Evolutionary conservation across 2,888 invertebrate genomes (phyloP).

Genomic region (Syrphus vitripennis): DNA sequence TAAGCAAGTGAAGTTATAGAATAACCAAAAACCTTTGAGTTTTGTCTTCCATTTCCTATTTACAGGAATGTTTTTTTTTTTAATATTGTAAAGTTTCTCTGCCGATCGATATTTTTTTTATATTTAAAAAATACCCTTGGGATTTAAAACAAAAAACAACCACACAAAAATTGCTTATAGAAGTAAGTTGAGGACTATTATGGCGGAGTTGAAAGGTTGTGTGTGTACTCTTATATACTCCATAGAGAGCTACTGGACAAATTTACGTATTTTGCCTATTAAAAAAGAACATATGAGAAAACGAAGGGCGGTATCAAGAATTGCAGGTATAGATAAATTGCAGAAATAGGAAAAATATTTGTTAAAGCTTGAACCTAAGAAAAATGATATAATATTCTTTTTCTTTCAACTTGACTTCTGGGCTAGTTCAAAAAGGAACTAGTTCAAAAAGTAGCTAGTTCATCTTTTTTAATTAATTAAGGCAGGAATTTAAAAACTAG

Average conservation of each 20-base stretch:
- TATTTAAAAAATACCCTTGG: conserved; percentile 61
- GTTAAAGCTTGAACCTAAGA: too few relatives aligned
- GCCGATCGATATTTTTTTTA: conserved; percentile 60
- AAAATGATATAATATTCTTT: too few relatives aligned
- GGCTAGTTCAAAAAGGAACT: too few relatives aligned
- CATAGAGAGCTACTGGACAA: neutral
- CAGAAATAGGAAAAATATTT: too few relatives aligned
- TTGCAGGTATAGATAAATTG: neutral
- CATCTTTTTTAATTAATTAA: too few relatives aligned
- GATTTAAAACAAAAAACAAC: neutral
- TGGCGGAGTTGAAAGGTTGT: neutral
- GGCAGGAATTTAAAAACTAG: too few relatives aligned
- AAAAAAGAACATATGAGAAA: neutral
- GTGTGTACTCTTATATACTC: neutral
- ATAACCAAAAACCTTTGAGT: conserved; percentile 16
- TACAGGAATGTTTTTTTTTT: neutral
- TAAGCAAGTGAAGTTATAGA: conserved; percentile 22
- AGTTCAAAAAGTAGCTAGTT: too few relatives aligned
- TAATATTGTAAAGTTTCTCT: conserved; percentile 40
- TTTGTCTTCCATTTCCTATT: neutral
- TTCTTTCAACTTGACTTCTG: too few relatives aligned
- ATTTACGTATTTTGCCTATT: neutral
- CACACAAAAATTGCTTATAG: neutral
- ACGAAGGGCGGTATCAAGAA: neutral
- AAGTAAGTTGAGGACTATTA: neutral